These are phyloP conservation scores for Empidonax traillii DNA, from an alignment of 2,113 vertebrate species.

Conservation along the genomic window DNA sequence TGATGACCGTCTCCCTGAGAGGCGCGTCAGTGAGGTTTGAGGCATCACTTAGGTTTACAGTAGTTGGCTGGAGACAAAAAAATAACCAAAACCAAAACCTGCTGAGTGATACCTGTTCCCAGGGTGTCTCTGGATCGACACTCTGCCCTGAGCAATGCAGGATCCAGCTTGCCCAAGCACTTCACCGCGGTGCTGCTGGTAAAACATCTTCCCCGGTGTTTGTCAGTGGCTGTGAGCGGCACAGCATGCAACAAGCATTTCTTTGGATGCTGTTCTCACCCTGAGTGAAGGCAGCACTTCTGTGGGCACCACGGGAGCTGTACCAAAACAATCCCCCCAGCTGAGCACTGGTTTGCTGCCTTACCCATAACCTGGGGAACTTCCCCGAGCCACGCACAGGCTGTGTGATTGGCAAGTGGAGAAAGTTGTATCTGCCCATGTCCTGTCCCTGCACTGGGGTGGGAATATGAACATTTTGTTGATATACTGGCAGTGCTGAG, in stretches of 20 bases:
- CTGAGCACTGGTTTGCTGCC: neutral
- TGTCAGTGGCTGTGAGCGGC: neutral
- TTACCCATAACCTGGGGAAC: neutral
- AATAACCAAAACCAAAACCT: neutral
- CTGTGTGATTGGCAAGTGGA: neutral
- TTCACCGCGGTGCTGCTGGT: neutral
- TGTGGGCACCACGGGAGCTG: neutral
- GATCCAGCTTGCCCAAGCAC: neutral
- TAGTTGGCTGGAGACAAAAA: neutral
- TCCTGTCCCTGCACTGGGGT: neutral
- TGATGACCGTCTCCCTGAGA: constrained; percentile 19
- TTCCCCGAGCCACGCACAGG: neutral
- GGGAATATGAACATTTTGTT: neutral
- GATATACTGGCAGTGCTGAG: neutral
- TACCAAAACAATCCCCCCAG: neutral
- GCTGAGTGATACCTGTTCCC: neutral
- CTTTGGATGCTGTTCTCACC: neutral
- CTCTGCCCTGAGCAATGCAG: neutral
- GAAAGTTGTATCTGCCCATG: neutral
- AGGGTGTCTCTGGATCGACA: neutral
- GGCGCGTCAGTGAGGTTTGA: neutral
- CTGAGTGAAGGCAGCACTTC: neutral
- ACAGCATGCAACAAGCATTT: neutral
- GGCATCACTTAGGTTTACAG: neutral
- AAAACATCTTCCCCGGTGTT: neutral